Conservation (phyloP, 2,797 vertebrate genomes). For the Jordanella pulchra region DNA sequence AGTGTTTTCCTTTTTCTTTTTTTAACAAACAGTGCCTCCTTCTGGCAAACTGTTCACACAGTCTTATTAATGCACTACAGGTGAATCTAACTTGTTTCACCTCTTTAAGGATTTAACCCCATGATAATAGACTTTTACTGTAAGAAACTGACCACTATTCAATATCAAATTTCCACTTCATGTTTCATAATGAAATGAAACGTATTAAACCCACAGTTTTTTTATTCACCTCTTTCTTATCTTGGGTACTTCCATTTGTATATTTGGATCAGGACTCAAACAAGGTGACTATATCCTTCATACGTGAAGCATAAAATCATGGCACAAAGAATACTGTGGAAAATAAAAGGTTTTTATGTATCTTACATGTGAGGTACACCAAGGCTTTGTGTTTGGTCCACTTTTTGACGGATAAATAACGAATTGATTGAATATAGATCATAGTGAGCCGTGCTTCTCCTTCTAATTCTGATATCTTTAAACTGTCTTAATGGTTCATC, state of each 20-base stretch:
- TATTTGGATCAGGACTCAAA: background rate
- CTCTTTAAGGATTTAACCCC: background rate
- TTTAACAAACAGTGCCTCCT: conserved; percentile 32
- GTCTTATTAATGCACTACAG: background rate
- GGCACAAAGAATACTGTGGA: background rate
- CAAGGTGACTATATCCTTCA: too few relatives aligned
- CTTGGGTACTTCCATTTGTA: background rate
- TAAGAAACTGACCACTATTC: background rate
- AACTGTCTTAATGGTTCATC: too few relatives aligned
- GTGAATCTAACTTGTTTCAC: background rate
- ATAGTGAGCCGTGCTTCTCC: background rate
- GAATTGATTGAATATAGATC: background rate
- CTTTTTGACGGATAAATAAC: background rate
- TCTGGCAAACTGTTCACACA: background rate
- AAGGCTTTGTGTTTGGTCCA: background rate
- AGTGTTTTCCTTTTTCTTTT: background rate
- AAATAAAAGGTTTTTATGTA: background rate
- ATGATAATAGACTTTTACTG: background rate
- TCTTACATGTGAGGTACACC: background rate
- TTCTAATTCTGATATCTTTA: background rate
- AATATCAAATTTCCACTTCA: background rate
- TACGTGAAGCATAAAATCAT: background rate
- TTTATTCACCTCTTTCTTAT: background rate
- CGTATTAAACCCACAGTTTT: background rate
- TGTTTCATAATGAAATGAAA: background rate